These are phyloP conservation scores for Ctenoplectra terminalis DNA, from an alignment of 1,140 invertebrate genomes.

Conservation along the genomic window DNA sequence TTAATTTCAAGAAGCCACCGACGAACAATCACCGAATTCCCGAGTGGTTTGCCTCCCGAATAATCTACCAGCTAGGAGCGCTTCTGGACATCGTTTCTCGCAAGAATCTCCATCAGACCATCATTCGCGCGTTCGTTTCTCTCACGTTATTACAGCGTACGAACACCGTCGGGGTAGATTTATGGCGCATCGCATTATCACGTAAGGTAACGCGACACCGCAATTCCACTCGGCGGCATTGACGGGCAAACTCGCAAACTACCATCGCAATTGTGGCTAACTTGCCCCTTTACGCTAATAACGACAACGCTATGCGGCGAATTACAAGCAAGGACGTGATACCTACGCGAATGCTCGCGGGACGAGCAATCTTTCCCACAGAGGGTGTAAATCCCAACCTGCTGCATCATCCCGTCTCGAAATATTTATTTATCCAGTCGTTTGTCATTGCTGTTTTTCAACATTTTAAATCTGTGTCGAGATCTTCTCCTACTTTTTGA, in stretches of 20 bases:
- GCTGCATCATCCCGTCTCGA: neutral
- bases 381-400: constrained; percentile 77
- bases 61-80: too few relatives aligned
- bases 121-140: constrained; percentile 39
- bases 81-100: too few relatives aligned
- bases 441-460: neutral
- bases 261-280: constrained; percentile 70
- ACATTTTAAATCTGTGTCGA: too few relatives aligned
- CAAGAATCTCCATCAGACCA: neutral
- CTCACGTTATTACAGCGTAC: constrained; percentile 57
- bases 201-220: constrained; percentile 68
- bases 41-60: constrained; percentile 2
- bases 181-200: constrained; percentile 68
- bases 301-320: constrained; percentile 65
- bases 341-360: constrained; percentile 26
- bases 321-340: constrained; percentile 69
- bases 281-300: constrained; percentile 66
- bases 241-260: constrained; percentile 72
- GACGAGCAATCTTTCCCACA: constrained; percentile 76
- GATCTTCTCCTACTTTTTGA: too few relatives aligned
- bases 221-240: constrained; percentile 67
- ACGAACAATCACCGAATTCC: constrained; percentile 70
- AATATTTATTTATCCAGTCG: constrained; percentile 25
- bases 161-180: constrained; percentile 41
- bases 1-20: constrained; percentile 75